A percentile compares a stretch with the other conserved stretches of the same genome.
Evolutionary conservation across 2,113 vertebrate genomes (phyloP).

Genomic region (Rousettus leschenaultii): DNA sequence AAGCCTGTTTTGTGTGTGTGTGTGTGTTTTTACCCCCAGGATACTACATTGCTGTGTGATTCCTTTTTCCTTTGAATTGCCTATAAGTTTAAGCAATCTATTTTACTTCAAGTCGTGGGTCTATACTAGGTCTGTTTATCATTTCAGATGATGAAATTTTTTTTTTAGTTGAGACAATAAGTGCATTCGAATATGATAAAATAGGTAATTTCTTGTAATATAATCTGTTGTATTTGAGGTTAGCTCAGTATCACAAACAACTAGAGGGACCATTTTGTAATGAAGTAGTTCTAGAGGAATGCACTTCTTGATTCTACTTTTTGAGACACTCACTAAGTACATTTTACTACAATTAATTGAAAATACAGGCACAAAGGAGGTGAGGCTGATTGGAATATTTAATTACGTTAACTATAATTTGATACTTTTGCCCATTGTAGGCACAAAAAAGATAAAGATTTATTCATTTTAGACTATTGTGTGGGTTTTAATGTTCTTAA

Average conservation of each 20-base stretch:
- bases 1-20: neutral
- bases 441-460: constrained; percentile 62
- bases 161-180: constrained; percentile 41
- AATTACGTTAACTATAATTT: constrained; percentile 69
- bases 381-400: constrained; percentile 77
- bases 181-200: constrained; percentile 53
- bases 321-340: constrained; percentile 76
- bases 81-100: constrained; percentile 15
- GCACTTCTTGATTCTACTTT: constrained; percentile 76
- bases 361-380: constrained; percentile 74
- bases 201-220: constrained; percentile 42
- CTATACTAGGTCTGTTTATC: constrained; percentile 40
- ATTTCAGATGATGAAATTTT: neutral
- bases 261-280: constrained; percentile 58
- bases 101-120: neutral
- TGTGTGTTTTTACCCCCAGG: neutral
- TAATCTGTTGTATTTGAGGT: constrained; percentile 56
- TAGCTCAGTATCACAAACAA: constrained; percentile 65
- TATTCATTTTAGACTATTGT: constrained; percentile 83
- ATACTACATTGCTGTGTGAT: neutral
- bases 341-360: constrained; percentile 79
- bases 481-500: constrained; percentile 73
- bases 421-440: constrained; percentile 65
- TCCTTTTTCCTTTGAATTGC: neutral
- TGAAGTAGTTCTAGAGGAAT: constrained; percentile 67